Evolutionary conservation across 2,797 vertebrate species (phyloP).

Genomic region (Eleutherodactylus coqui): DNA sequence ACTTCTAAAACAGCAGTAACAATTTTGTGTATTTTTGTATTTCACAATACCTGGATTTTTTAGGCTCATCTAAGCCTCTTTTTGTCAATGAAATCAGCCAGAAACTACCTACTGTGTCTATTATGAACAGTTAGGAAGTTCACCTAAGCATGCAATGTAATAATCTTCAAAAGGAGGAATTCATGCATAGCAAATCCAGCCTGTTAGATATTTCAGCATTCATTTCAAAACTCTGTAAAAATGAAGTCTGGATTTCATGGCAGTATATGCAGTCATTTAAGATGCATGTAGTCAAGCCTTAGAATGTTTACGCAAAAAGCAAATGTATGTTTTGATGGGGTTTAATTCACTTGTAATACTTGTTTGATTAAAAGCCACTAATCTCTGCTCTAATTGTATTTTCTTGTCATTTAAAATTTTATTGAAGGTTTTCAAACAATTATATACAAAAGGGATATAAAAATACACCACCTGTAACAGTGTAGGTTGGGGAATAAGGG

Average conservation of each 20-base stretch:
- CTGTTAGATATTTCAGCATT: conserved; percentile 52
- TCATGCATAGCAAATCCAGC: conserved; percentile 55
- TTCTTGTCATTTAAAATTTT: too few species aligned
- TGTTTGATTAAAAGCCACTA: conserved; percentile 24
- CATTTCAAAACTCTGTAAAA: conserved; percentile 48
- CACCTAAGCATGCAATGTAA: conserved; percentile 58
- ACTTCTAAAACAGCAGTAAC: not conserved
- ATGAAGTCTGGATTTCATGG: conserved; percentile 47
- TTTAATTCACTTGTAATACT: conserved; percentile 9
- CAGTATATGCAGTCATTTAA: conserved; percentile 42
- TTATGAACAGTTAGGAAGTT: conserved; percentile 57
- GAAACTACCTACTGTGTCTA: conserved; percentile 56
- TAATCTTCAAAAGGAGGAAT: conserved; percentile 60
- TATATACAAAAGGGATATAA: too few species aligned
- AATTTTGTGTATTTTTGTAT: not conserved
- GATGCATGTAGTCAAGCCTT: conserved; percentile 17
- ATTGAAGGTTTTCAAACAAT: too few species aligned
- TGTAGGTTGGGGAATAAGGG: too few species aligned
- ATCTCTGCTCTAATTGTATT: not conserved
- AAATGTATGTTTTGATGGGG: not conserved
- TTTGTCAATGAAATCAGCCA: conserved; percentile 46
- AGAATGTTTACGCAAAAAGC: conserved; percentile 16
- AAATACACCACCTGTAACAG: too few species aligned
- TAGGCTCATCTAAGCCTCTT: conserved; percentile 8
- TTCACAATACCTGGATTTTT: conserved; percentile 39